Conservation (phyloP, 2,888 invertebrate genomes). For the Pseudeuparius sepicola region DNA sequence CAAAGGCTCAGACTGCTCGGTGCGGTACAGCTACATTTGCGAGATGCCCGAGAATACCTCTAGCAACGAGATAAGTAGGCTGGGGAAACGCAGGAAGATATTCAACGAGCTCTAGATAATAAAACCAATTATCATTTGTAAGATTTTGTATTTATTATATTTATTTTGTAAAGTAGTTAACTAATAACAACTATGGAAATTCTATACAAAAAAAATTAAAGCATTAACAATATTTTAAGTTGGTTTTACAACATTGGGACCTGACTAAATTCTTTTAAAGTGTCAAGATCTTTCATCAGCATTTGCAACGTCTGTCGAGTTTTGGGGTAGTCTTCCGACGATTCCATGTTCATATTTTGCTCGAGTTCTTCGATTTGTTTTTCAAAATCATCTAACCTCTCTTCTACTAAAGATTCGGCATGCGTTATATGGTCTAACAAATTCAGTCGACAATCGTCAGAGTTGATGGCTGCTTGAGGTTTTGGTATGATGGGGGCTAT, state of each 20-base stretch:
- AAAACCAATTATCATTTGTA: neutral
- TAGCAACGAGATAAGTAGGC: constrained; percentile 48
- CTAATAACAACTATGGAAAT: too few species aligned
- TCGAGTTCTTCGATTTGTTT: constrained; percentile 60
- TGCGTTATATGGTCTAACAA: constrained; percentile 68
- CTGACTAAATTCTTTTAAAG: constrained; percentile 42
- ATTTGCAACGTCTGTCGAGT: constrained; percentile 65
- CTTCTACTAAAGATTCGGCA: constrained; percentile 62
- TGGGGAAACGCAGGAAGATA: constrained; percentile 33
- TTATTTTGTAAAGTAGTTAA: too few species aligned
- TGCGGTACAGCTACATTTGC: constrained; percentile 59
- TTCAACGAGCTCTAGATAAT: constrained; percentile 21
- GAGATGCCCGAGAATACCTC: constrained; percentile 52
- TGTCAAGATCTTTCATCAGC: constrained; percentile 61
- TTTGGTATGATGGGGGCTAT: constrained; percentile 47
- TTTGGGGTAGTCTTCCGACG: constrained; percentile 50
- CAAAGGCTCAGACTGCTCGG: constrained; percentile 64
- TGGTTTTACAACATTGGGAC: too few species aligned
- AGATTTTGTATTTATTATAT: too few species aligned
- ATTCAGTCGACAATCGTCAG: constrained; percentile 64
- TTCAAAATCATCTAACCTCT: constrained; percentile 63
- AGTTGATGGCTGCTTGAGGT: constrained; percentile 75
- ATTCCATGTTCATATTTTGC: constrained; percentile 49
- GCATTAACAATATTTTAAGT: too few species aligned
- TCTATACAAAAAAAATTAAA: too few species aligned